A percentile compares a stretch with the other conserved stretches of the same genome.
These are phyloP conservation scores for Amiota mariae DNA, from an alignment of 2,888 invertebrate genomes.

Conservation along the genomic window DNA sequence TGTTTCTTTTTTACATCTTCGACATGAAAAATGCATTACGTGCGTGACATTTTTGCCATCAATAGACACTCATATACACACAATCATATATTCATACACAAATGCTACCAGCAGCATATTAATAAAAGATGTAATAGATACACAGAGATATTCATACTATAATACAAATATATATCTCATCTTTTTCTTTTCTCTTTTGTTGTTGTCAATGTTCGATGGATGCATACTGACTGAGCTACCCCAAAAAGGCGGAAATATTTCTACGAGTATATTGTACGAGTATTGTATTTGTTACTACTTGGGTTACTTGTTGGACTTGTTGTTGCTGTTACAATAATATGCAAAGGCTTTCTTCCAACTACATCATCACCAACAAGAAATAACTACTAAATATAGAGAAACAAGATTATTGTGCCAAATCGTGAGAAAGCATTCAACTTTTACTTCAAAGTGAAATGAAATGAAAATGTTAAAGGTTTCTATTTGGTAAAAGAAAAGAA, in stretches of 20 bases:
- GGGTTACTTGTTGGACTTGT: neutral
- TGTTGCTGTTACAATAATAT: neutral
- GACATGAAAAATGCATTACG: constrained; percentile 42
- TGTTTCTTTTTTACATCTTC: neutral
- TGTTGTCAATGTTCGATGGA: neutral
- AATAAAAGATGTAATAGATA: too few species aligned
- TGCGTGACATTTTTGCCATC: constrained; percentile 55
- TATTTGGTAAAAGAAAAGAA: neutral
- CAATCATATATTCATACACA: neutral
- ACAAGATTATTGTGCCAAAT: constrained; percentile 36
- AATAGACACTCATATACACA: constrained; percentile 8
- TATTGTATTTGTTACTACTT: constrained; percentile 1
- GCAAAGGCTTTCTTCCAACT: neutral
- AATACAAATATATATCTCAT: too few species aligned
- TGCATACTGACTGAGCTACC: neutral
- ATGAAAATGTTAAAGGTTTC: constrained; percentile 26
- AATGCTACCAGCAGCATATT: too few species aligned
- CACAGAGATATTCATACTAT: too few species aligned
- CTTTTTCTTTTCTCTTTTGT: neutral
- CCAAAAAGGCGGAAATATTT: constrained; percentile 29
- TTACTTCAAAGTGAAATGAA: constrained; percentile 7
- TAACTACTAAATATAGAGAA: neutral
- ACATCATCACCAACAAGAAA: too few species aligned
- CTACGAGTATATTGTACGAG: constrained; percentile 4
- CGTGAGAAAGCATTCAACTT: constrained; percentile 60